Conservation (phyloP, 2,888 invertebrate species). For the Tipula unca region DNA sequence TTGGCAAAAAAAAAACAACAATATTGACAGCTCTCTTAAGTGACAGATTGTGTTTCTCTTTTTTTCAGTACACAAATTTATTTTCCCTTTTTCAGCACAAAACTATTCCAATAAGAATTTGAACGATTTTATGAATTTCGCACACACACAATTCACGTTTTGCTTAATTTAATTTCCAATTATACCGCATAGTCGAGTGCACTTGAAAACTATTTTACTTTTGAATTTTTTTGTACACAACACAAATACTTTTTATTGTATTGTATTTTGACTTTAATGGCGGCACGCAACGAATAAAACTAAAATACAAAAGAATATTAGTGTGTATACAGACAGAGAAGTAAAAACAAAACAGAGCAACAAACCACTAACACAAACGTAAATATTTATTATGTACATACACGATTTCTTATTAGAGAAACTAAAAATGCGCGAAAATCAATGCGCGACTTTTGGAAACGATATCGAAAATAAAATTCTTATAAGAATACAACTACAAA, state of each 20-base stretch:
- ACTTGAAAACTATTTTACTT: neutral
- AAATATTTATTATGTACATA: neutral
- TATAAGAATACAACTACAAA: neutral
- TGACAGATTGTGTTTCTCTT: neutral
- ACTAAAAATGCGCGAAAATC: neutral
- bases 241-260: neutral
- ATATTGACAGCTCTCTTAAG: neutral
- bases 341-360: neutral
- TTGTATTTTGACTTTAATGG: conserved; percentile 18
- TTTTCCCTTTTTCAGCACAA: neutral
- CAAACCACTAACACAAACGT: neutral
- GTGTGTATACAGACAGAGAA: neutral
- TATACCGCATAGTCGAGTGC: neutral
- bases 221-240: neutral
- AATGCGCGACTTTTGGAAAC: neutral
- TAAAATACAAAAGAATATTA: neutral
- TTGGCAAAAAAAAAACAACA: neutral
- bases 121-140: neutral
- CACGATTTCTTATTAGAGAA: neutral
- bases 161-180: neutral
- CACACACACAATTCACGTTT: neutral
- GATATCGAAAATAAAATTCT: neutral
- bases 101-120: neutral
- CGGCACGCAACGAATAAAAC: conserved; percentile 18
- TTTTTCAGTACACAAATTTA: neutral